Evolutionary conservation across 2,888 invertebrate species (phyloP).

Genomic region (Campoplex nolae): DNA sequence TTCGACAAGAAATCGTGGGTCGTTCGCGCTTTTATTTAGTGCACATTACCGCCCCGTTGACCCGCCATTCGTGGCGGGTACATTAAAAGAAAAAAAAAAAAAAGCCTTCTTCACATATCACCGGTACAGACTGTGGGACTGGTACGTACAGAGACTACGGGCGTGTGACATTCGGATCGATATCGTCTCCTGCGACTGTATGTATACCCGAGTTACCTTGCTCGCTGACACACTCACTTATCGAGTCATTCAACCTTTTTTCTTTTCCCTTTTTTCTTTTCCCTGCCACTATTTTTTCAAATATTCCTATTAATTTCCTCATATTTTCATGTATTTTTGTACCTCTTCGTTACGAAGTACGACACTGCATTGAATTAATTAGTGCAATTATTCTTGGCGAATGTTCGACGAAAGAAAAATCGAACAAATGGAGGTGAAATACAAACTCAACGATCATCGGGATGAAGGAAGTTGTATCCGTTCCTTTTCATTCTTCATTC

Average conservation of each 20-base stretch:
- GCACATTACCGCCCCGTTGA: slow-evolving; percentile 32
- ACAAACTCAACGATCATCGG: background rate
- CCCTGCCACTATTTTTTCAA: background rate
- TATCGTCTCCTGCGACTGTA: slow-evolving; percentile 50
- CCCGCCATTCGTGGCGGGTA: slow-evolving; percentile 7
- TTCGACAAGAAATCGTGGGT: background rate
- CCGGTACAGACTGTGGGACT: slow-evolving; percentile 12
- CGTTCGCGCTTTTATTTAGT: background rate
- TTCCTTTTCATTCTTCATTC: too few relatives aligned
- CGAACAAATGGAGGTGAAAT: background rate
- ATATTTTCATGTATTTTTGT: background rate
- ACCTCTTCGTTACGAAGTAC: background rate
- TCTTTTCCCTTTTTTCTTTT: background rate
- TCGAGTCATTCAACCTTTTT: slow-evolving; percentile 46
- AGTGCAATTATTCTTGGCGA: background rate
- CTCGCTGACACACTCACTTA: slow-evolving; percentile 60
- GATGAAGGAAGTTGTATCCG: background rate
- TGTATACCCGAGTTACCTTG: background rate
- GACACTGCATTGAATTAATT: background rate
- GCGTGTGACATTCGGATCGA: slow-evolving; percentile 66
- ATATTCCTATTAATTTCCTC: background rate
- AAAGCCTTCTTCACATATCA: slow-evolving; percentile 19
- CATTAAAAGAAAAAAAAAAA: background rate
- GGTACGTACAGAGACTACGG: slow-evolving; percentile 39
- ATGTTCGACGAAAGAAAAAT: background rate